These are phyloP conservation scores for Corydoras sp. DNA, from an alignment of 2,113 vertebrate species.

Conservation along the genomic window DNA sequence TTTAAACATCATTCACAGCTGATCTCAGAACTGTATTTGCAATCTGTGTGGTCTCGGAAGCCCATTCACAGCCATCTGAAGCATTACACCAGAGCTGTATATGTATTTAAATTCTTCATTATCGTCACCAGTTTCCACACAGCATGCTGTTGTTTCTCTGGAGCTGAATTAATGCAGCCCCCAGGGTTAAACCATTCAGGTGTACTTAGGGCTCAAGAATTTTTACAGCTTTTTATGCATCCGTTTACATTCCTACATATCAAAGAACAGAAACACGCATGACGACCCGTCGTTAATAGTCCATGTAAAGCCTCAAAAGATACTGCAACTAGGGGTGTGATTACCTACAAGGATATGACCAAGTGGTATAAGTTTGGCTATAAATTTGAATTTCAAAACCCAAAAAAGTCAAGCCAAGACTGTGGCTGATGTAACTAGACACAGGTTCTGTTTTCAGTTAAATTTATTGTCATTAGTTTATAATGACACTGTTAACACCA, in stretches of 20 bases:
- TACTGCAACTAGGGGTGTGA: too few species aligned
- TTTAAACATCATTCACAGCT: not conserved
- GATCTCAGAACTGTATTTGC: conserved; percentile 6
- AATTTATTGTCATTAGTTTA: too few species aligned
- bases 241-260: conserved; percentile 25
- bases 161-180: not conserved
- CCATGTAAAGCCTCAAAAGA: not conserved
- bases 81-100: not conserved
- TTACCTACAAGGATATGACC: too few species aligned
- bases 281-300: not conserved
- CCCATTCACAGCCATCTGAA: not conserved
- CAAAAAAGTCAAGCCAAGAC: too few species aligned
- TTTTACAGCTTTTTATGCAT: conserved; percentile 16
- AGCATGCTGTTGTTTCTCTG: not conserved
- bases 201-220: not conserved
- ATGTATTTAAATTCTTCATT: not conserved
- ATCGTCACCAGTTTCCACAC: not conserved
- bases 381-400: too few species aligned
- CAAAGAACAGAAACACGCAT: not conserved
- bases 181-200: not conserved
- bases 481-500: too few species aligned
- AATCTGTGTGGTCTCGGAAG: conserved; percentile 30
- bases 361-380: too few species aligned
- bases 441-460: too few species aligned
- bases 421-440: too few species aligned